These are phyloP conservation scores for Gymnoscelis rufifasciata DNA, from an alignment of 2,888 invertebrate genomes.

Conservation along the genomic window DNA sequence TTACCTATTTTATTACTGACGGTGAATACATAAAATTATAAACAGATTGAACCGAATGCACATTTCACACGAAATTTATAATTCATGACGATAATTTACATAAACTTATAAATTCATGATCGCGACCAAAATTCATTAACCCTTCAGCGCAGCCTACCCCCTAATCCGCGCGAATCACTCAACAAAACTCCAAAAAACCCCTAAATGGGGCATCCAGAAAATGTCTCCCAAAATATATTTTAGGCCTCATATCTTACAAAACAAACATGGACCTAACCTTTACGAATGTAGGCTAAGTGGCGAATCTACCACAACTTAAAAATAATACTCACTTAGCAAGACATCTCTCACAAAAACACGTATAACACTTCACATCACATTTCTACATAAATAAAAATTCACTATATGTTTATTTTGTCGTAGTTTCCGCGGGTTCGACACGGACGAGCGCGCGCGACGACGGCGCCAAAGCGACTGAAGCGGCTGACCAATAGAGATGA, in stretches of 20 bases:
- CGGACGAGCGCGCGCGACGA: conserved; percentile 45
- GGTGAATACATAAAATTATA: too few relatives aligned
- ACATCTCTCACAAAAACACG: conserved; percentile 31
- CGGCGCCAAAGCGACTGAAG: conserved; percentile 66
- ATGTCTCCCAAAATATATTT: conserved; percentile 15
- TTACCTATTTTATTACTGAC: too few relatives aligned
- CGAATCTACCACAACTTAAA: background rate
- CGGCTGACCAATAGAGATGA: conserved; percentile 53
- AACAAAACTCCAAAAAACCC: background rate
- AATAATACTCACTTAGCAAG: conserved; percentile 16
- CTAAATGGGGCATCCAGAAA: background rate
- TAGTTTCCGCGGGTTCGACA: conserved; percentile 30
- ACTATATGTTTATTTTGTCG: conserved; percentile 42
- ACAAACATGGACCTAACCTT: conserved; percentile 12
- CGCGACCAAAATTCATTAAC: too few relatives aligned
- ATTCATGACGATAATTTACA: background rate
- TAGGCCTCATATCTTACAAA: conserved; percentile 14
- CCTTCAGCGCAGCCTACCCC: too few relatives aligned
- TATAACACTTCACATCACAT: conserved; percentile 38
- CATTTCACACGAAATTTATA: background rate
- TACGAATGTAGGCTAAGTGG: conserved; percentile 1
- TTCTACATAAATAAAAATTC: conserved; percentile 27
- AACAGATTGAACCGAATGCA: too few relatives aligned
- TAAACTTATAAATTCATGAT: too few relatives aligned
- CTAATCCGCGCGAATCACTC: background rate